Evolutionary conservation across 1,140 invertebrate genomes (phyloP).

Genomic region (Drosophila pallidifrons): DNA sequence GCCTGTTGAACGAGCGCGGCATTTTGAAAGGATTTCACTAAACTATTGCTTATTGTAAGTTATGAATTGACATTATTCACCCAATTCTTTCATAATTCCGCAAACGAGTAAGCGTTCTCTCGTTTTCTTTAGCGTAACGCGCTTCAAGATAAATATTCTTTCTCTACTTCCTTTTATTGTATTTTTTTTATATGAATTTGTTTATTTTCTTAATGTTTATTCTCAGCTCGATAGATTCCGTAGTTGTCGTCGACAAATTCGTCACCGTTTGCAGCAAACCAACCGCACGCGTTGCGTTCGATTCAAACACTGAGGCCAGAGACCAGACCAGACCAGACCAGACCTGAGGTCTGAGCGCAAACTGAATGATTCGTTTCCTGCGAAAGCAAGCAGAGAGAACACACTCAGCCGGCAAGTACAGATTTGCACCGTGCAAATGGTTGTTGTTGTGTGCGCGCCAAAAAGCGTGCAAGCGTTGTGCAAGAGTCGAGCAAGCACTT

Average conservation of each 20-base stretch:
- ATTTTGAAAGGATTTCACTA: slow-evolving; percentile 21
- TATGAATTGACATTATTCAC: slow-evolving; percentile 45
- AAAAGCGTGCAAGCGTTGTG: slow-evolving; percentile 46
- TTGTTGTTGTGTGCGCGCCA: slow-evolving; percentile 69
- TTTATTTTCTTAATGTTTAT: slow-evolving; percentile 39
- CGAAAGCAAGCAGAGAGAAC: slow-evolving; percentile 20
- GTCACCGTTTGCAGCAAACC: slow-evolving; percentile 45
- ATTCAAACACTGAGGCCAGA: slow-evolving; percentile 55
- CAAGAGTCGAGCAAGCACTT: slow-evolving; percentile 46
- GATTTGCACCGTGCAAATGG: slow-evolving; percentile 19
- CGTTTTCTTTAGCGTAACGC: slow-evolving; percentile 31
- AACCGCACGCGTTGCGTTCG: slow-evolving; percentile 68
- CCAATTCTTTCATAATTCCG: slow-evolving; percentile 73
- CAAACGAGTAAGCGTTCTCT: slow-evolving; percentile 19
- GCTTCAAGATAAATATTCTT: not conserved
- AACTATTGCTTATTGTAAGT: not conserved
- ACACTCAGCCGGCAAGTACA: slow-evolving; percentile 59
- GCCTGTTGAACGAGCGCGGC: slow-evolving; percentile 69
- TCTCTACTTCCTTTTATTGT: not conserved
- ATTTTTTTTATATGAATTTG: slow-evolving; percentile 28
- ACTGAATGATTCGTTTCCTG: slow-evolving; percentile 24
- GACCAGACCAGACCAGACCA: slow-evolving; percentile 8
- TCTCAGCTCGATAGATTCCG: slow-evolving; percentile 23
- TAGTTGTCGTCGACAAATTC: slow-evolving; percentile 23
- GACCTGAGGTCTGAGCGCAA: slow-evolving; percentile 7